A percentile compares a stretch with the other conserved stretches of the same genome.
These are phyloP conservation scores for Garra rufa DNA, from an alignment of 2,113 vertebrate species.

Conservation along the genomic window DNA sequence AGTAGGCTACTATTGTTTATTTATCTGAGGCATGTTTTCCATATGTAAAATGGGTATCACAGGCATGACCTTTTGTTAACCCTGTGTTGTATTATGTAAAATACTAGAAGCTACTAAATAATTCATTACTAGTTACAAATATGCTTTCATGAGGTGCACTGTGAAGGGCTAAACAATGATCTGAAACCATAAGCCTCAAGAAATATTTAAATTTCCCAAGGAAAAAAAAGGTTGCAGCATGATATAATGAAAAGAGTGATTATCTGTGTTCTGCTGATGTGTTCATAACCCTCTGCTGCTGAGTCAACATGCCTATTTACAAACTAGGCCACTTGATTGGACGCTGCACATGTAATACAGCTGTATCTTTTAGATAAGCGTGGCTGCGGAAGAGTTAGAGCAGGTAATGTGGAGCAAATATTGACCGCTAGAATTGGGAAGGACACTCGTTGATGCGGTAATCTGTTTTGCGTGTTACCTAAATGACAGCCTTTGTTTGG, in stretches of 20 bases:
- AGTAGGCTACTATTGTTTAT: background rate
- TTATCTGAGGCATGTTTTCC: background rate
- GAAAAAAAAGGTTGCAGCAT: background rate
- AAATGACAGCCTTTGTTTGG: slow-evolving; percentile 79
- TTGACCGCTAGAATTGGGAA: slow-evolving; percentile 27
- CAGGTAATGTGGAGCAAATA: slow-evolving; percentile 13
- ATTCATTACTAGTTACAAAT: background rate
- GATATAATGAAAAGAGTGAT: background rate
- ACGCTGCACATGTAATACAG: slow-evolving; percentile 6
- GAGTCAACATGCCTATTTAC: slow-evolving; percentile 8
- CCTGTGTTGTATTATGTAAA: background rate
- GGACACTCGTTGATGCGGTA: slow-evolving; percentile 30
- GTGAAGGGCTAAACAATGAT: slow-evolving; percentile 3
- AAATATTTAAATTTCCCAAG: background rate
- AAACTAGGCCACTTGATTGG: background rate
- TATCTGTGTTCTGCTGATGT: slow-evolving; percentile 8
- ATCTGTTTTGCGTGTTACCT: slow-evolving; percentile 68
- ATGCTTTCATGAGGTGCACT: background rate
- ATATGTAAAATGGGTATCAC: background rate
- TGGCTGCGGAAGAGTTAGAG: background rate
- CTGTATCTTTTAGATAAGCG: slow-evolving; percentile 15
- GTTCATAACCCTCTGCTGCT: slow-evolving; percentile 1
- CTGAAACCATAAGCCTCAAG: background rate
- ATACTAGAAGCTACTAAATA: background rate
- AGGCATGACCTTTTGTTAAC: background rate